Evolutionary conservation across 2,113 vertebrate species (phyloP).

Genomic region (Otocyon megalotis): DNA sequence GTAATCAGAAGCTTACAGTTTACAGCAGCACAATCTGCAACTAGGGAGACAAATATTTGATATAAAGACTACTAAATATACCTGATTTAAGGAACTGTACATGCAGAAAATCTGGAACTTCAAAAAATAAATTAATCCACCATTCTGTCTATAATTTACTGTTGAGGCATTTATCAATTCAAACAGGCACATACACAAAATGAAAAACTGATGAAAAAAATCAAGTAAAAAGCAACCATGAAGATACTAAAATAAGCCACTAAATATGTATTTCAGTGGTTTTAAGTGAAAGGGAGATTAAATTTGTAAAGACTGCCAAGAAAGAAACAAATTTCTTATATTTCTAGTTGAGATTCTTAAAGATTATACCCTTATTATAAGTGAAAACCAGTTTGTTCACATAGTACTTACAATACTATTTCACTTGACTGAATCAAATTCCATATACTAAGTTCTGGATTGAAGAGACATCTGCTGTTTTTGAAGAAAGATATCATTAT

Average conservation of each 20-base stretch:
- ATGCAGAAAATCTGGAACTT: not conserved
- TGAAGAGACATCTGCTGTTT: not conserved
- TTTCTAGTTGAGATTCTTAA: not conserved
- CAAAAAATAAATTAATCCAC: not conserved
- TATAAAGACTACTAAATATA: not conserved
- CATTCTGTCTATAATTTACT: no score
- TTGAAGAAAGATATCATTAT: not conserved
- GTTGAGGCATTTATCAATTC: not conserved
- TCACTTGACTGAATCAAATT: not conserved
- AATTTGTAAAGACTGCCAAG: not conserved
- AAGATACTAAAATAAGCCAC: not conserved
- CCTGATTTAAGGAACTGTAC: not conserved
- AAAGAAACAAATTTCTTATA: not conserved
- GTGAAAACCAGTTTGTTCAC: not conserved
- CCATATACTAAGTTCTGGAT: not conserved
- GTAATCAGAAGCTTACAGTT: not conserved
- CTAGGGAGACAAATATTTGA: not conserved
- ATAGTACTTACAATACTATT: not conserved
- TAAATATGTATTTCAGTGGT: not conserved
- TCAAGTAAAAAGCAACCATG: not conserved
- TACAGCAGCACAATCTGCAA: not conserved
- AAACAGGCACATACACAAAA: not conserved
- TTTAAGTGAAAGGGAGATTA: not conserved
- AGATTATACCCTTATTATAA: not conserved
- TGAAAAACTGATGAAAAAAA: not conserved